Base-by-base conservation (phyloP, 1,140 invertebrate genomes). In the Gonatopus flavifemur region DNA sequence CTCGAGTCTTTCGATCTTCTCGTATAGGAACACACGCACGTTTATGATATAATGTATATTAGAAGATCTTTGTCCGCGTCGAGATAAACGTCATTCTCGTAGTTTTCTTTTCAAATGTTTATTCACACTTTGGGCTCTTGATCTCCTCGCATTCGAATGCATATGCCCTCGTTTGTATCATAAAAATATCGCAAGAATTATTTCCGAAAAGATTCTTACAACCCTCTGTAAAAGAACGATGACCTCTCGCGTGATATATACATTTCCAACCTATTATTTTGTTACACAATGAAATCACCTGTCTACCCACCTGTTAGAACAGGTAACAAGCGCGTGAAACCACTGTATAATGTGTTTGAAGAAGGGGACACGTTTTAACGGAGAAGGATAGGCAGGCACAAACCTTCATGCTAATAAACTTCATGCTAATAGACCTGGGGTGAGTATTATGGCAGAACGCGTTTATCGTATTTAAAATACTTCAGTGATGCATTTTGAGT, bases 361-460 rank as follows among this genome's bases (percentile, higher is more conserved):
- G n/a, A n/a, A n/a, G n/a, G n/a, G n/a, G n/a, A n/a, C 55, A 39
- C 51, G 59, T 52, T 59, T 36, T 55, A 55, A 66, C 64, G 52
- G 31, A 31, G 43, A 21, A 18, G 9, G 12, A 13, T 9, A 12
- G 28, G 10, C 15, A 10, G 36, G 24, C 51, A 28, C 55, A 65
- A 62, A 62, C 59, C 66, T 50, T 57, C 56, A 69, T 65, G 61
- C 43, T 70, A 69, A 73, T 64, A 7, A 40, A 49, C 40, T 41
- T 51, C 38, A 58, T 25, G 41, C 37, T 42, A 49, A n/a, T n/a
- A n/a, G n/a, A n/a, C n/a, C n/a, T n/a, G n/a, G 57, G 48, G 44
- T 55, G 57, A 61, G 59, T 59, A 51, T 61, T 61, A 61, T 60
- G 52, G 32, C 35, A 20, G 35, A 19, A 38, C 13, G 36, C 18